phyloP scores from a whole-genome alignment of 2,797 vertebrate genomes.

The Lepidocolaptes lacrymiger region DNA sequence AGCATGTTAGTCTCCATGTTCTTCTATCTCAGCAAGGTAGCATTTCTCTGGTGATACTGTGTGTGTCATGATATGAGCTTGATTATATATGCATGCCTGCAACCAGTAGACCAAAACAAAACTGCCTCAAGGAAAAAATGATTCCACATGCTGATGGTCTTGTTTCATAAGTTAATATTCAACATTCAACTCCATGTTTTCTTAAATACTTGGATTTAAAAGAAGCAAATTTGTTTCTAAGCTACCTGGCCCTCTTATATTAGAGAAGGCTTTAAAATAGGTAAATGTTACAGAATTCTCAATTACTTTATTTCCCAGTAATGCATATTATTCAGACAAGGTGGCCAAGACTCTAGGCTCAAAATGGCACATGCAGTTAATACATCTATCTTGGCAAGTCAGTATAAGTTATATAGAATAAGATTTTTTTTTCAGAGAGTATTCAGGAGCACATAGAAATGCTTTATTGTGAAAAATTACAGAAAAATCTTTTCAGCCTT shows the following conservation, averaged over 20 bases:
- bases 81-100: neutral
- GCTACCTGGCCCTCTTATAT: neutral
- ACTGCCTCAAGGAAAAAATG: neutral
- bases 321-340: neutral
- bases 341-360: neutral
- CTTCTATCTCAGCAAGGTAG: slow-evolving; percentile 53
- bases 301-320: neutral
- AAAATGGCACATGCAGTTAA: slow-evolving; percentile 35
- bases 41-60: slow-evolving; percentile 8
- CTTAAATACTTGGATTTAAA: neutral
- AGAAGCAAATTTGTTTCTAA: neutral
- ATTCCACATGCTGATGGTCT: neutral
- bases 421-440: slow-evolving; percentile 22
- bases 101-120: neutral
- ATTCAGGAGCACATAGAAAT: slow-evolving; percentile 48
- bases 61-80: slow-evolving; percentile 10
- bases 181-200: neutral
- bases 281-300: neutral
- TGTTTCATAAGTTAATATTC: neutral
- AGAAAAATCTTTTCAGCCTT: neutral
- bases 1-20: slow-evolving; percentile 50
- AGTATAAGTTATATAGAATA: slow-evolving; percentile 49
- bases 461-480: slow-evolving; percentile 22
- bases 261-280: neutral
- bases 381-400: slow-evolving; percentile 43